Base-by-base conservation (phyloP, 2,113 vertebrate genomes). In the Nerophis lumbriciformis region DNA sequence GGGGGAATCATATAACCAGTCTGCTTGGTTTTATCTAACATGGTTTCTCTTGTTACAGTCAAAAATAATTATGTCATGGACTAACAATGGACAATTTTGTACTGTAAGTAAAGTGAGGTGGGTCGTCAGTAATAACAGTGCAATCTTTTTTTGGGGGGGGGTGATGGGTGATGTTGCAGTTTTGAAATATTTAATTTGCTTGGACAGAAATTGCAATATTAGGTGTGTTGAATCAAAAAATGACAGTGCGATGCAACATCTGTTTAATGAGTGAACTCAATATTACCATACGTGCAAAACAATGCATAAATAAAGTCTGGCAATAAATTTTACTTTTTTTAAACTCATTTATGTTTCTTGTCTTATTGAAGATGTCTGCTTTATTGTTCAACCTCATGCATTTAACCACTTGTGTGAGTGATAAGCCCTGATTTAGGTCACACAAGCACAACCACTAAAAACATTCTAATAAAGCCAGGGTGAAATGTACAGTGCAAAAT, bases 271-370 rank as follows among this genome's bases (percentile, higher is more conserved):
- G 11, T 57, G 48, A 45, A 52, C 14, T 45, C 36, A 35, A 15
- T 49, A 53, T 61, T n/a, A 63, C 15, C 9, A 50, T 63, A 36
- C 61, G 53, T 59, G 38, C 12, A 60, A 54, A 45, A 19, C 7
- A 7, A 60, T 53, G 36, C 8, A 64, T 28, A 67, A 63, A 8
- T 19, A 57, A 53, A 52, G n/a, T 53, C 15, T 28, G 70, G 64
- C 75, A 85, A 82, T 81, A 83, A 81, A 83, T 48, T 10, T 39
- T 48, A 59, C 45, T 39, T 71, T 76, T 68, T 5, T 71, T 55
- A 72, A 77, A 47, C 38, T 55, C 35, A 59, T 38, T 12, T 0
- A 42, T 49, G 45, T 45, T 68, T 7, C 10, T 57, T 57, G 9
- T 62, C 44, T 36, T 59, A 47, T 66, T 60, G 13, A 64, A 11